These are phyloP conservation scores for Protosalanx chinensis DNA, from an alignment of 2,797 vertebrate genomes.

Conservation along the genomic window DNA sequence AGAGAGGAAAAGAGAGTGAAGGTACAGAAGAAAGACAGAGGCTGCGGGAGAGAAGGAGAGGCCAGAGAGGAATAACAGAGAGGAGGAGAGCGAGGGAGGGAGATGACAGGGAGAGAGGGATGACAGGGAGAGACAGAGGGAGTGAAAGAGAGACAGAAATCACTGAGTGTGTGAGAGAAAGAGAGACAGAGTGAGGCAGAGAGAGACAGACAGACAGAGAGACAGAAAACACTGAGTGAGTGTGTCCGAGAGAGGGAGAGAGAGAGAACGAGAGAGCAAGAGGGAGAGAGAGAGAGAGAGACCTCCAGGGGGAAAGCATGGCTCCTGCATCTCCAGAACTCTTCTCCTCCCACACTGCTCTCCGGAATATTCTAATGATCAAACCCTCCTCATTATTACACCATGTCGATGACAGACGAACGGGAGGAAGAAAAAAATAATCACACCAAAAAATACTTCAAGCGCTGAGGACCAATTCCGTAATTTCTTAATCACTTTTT, in stretches of 20 bases:
- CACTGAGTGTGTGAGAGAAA: slow-evolving; percentile 45
- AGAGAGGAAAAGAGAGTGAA: slow-evolving; percentile 36
- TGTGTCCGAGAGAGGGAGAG: too few relatives aligned
- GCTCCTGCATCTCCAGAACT: slow-evolving; percentile 58
- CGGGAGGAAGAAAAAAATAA: slow-evolving; percentile 12
- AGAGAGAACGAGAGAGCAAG: slow-evolving; percentile 23
- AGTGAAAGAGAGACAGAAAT: too few relatives aligned
- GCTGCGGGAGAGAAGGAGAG: not conserved
- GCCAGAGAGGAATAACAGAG: slow-evolving; percentile 20
- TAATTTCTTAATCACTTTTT: slow-evolving; percentile 84
- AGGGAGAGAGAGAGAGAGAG: slow-evolving; percentile 25
- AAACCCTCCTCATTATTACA: slow-evolving; percentile 74
- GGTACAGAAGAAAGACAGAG: not conserved
- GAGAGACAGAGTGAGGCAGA: not conserved
- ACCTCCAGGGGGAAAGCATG: not conserved
- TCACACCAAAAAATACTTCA: slow-evolving; percentile 62
- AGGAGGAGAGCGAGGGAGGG: slow-evolving; percentile 31
- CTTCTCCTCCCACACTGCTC: slow-evolving; percentile 56
- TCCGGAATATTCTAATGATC: slow-evolving; percentile 79
- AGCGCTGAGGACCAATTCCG: slow-evolving; percentile 71
- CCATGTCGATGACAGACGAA: slow-evolving; percentile 66
- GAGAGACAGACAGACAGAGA: not conserved
- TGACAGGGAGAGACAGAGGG: too few relatives aligned
- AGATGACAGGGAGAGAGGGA: slow-evolving; percentile 9
- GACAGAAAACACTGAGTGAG: too few relatives aligned